Percentiles rank a stretch among this genome's conserved stretches.
Evolutionary conservation across 2,113 vertebrate species (phyloP).

Genomic region (Melanocharis versteri): DNA sequence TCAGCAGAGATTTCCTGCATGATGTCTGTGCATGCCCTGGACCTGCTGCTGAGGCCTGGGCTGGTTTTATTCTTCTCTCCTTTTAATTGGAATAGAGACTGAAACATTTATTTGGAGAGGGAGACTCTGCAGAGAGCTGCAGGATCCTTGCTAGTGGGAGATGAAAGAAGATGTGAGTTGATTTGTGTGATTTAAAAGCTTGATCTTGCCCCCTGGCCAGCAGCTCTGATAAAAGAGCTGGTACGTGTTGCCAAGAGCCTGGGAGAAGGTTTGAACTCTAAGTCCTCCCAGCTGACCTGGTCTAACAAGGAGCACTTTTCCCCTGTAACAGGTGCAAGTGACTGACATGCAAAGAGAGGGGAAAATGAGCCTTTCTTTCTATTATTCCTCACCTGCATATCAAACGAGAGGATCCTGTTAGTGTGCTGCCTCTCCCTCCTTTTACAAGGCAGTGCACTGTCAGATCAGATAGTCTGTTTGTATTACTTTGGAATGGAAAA

Average conservation of each 20-base stretch:
- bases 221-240: neutral
- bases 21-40: neutral
- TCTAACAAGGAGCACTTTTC: neutral
- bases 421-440: neutral
- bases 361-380: neutral
- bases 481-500: conserved; percentile 48
- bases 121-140: neutral
- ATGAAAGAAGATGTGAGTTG: neutral
- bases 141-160: neutral
- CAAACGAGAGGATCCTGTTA: neutral
- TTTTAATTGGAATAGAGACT: neutral
- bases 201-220: neutral
- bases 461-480: conserved; percentile 38
- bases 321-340: conserved; percentile 19
- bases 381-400: neutral
- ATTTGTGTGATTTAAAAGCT: neutral
- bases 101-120: neutral
- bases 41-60: neutral
- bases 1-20: neutral
- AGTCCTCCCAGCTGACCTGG: neutral
- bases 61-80: neutral
- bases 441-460: neutral
- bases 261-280: neutral
- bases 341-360: neutral
- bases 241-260: neutral